Evolutionary conservation across 2,113 vertebrate species (phyloP).

Genomic region (Nesogale talazaci): DNA sequence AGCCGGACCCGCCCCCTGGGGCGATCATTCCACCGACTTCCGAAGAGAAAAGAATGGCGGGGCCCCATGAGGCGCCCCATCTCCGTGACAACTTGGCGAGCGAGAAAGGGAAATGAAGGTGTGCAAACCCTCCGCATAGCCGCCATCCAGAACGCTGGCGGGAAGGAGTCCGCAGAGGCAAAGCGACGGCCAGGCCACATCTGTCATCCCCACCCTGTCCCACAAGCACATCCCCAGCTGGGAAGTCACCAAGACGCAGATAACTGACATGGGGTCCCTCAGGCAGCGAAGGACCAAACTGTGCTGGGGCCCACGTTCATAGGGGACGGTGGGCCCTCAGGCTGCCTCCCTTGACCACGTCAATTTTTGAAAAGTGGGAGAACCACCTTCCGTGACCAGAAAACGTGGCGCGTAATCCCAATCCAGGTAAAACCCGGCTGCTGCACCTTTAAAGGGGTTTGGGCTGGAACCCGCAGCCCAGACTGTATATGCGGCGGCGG

Average conservation of each 20-base stretch:
- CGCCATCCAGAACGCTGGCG: too few species aligned
- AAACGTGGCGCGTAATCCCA: accelerated
- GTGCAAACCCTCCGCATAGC: too few species aligned
- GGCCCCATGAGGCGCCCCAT: too few species aligned
- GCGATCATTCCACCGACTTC: background rate
- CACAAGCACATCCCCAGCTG: too few species aligned
- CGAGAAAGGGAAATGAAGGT: too few species aligned
- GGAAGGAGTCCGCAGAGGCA: too few species aligned
- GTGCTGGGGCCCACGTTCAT: background rate
- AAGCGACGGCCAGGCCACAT: too few species aligned
- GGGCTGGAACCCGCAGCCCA: background rate
- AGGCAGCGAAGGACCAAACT: accelerated
- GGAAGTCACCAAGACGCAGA: background rate
- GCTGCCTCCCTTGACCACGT: background rate
- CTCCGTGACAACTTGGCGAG: too few species aligned
- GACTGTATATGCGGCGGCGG: too few species aligned
- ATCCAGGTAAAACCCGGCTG: background rate
- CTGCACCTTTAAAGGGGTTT: conserved; percentile 57
- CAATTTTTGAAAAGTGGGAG: background rate
- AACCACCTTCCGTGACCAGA: background rate
- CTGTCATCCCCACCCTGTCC: too few species aligned
- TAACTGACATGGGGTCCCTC: accelerated
- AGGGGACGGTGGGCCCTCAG: too few species aligned
- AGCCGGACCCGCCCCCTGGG: background rate
- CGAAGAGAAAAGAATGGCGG: background rate